Base-by-base conservation (phyloP, 2,113 vertebrate species). In the Marmota flaviventris region DNA sequence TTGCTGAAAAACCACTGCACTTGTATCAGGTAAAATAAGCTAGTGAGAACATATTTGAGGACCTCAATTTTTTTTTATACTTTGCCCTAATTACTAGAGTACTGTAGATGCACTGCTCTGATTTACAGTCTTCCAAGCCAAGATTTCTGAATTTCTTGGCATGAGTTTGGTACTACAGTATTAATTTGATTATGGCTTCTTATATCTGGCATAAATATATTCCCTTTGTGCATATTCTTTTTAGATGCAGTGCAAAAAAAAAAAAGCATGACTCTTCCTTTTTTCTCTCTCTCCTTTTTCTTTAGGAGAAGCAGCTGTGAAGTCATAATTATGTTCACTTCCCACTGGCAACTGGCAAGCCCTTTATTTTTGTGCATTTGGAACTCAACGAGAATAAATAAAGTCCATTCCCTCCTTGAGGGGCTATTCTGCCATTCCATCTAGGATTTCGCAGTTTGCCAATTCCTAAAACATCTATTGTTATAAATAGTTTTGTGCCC, bases 301-400 rank as follows among this genome's bases (percentile, higher is more conserved):
- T 98, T 97, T 88, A 97, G 96, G 86, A 98, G 92, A 98, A 98
- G 96, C 97, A 98, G 97, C 96, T 98, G 97, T 97, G 97, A 98
- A 98, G 91, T 93, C 90, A 96, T 97, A 98, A 98, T 97, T 98
- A 96, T 93, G 84, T 96, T 98, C 92, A 88, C 88, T 98, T 98
- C 48, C 91, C 92, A 94, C 0, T 97, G 95, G 93, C 97, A 98
- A 96, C 94, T 96, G 92, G 94, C 42, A 97, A 97, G 73, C 61
- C 94, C 97, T 97, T 95, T 94, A 91, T 93, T 97, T 98, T 92
- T 92, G 82, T 92, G 48, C 76, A 95, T 98, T 94, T 96, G 87
- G 90, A 98, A 94, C 96, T 91, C 77, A 96, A 91, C 70, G 96
- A 96, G 96, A 97, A 98, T 97, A 95, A 96, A 96, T 95, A 94